Conservation (phyloP, 2,797 vertebrate genomes). For the Leucoraja ocellata region DNA sequence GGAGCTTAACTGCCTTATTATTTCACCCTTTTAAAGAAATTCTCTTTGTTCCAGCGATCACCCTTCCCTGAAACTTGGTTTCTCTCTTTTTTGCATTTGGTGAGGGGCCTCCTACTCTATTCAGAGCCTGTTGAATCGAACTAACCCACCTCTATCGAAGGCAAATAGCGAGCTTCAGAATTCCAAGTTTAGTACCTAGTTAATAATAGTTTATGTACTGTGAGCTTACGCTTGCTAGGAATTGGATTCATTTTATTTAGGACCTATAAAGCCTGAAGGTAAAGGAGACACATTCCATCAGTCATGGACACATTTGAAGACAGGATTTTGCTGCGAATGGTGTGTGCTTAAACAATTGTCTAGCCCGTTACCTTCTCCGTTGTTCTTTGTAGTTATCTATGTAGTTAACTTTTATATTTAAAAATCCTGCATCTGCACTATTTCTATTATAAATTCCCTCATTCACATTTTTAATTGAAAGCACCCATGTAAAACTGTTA, state of each 20-base stretch:
- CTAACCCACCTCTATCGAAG: background rate
- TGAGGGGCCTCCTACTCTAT: too few species aligned
- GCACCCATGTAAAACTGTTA: background rate
- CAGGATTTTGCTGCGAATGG: background rate
- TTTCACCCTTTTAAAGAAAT: too few species aligned
- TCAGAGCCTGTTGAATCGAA: too few species aligned
- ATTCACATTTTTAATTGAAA: background rate
- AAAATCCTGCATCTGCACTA: background rate
- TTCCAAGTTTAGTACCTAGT: background rate
- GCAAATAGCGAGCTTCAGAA: background rate
- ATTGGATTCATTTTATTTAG: background rate
- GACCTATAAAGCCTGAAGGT: background rate
- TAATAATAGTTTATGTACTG: background rate
- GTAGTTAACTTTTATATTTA: background rate
- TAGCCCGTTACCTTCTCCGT: background rate
- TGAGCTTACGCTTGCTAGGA: background rate
- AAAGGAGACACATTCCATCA: background rate
- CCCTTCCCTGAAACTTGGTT: too few species aligned
- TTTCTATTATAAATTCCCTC: background rate
- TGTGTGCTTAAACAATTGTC: background rate
- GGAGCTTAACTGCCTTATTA: too few species aligned
- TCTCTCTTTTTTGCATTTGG: too few species aligned
- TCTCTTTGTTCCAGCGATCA: too few species aligned
- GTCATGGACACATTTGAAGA: background rate
- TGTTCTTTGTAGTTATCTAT: background rate